Base-by-base conservation (phyloP, 2,113 vertebrate genomes). In the Megalops atlanticus region DNA sequence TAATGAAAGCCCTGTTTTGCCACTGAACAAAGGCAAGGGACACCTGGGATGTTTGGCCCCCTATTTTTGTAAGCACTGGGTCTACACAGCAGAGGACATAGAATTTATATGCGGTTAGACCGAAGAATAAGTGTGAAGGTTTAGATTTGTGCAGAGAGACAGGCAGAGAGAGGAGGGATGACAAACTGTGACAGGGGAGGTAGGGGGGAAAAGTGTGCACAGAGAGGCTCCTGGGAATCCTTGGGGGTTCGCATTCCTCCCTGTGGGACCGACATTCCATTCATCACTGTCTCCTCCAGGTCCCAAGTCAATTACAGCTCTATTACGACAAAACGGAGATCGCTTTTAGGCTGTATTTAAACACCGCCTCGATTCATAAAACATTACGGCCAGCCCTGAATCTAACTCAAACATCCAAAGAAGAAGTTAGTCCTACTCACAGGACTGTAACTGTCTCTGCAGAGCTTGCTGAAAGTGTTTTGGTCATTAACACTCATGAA, bases 271-370 rank as follows among this genome's bases (percentile, higher is more conserved):
- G 92, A 89, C 88, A 90, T 92, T 88, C 58, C 83, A 84, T 90
- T 91, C 88, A 73, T 85, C 77, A 49, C 11, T 41, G 27, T 86
- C 88, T 89, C 89, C 87, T 73, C 84, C 83, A 81, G 87, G 52
- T 89, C 86, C 83, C 78, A 40, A 91, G 91, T 92, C 91, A 92
- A 93, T 93, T 92, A 93, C 88, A 84, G 85, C 85, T 89, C 86
- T 89, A 91, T 93, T 90, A 88, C 83, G 80, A 86, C 83, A 88
- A 91, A 92, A 91, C 84, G 86, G 80, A 86, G 84, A 86, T 90
- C 76, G 75, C 89, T 89, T 91, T 86, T 83, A 78, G 77, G 78
- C 83, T 75, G 72, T 71, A 12, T 36, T 71, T 21, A 71, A 16
- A 71, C 35, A 4, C 33, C 36, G 74, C 84, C 83, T 85, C 16